Percentiles rank a stretch among this genome's conserved stretches.
phyloP scores from a whole-genome alignment of 2,888 invertebrate genomes.

The Hipparchia sbordonii region DNA sequence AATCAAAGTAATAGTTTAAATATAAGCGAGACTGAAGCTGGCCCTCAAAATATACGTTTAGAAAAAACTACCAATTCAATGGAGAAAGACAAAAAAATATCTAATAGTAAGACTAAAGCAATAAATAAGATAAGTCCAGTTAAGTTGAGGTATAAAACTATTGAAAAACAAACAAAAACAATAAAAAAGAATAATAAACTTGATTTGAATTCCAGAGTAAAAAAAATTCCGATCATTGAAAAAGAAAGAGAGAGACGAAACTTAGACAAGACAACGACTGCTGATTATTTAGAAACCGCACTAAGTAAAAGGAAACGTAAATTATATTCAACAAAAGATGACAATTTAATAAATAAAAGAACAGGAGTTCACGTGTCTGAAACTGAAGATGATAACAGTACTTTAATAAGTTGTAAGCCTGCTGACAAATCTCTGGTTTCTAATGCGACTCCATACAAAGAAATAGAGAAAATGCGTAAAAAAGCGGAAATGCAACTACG shows the following conservation, averaged over 20 bases:
- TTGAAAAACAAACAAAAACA: conserved; percentile 39
- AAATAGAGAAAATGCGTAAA: conserved; percentile 60
- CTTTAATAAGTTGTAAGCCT: conserved; percentile 36
- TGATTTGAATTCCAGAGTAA: conserved; percentile 39
- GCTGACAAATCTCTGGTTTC: conserved; percentile 47
- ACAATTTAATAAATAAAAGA: conserved; percentile 45
- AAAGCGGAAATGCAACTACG: conserved; percentile 47
- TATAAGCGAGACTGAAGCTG: conserved; percentile 14
- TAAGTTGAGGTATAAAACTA: conserved; percentile 37
- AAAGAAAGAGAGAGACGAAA: conserved; percentile 43
- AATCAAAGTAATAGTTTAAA: conserved; percentile 16
- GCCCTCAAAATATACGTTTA: conserved; percentile 3
- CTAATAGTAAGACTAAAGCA: conserved; percentile 36
- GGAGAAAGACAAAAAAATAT: conserved; percentile 18
- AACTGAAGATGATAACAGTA: conserved; percentile 32
- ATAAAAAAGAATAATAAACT: conserved; percentile 44
- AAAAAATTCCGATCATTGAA: conserved; percentile 53
- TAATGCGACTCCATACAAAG: conserved; percentile 60
- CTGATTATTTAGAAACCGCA: conserved; percentile 36
- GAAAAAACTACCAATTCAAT: conserved; percentile 17
- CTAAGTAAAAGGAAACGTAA: conserved; percentile 60
- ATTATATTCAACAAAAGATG: conserved; percentile 68
- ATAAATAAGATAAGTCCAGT: conserved; percentile 15
- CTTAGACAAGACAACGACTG: not conserved
- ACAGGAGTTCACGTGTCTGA: conserved; percentile 44